Percentiles rank a stretch among this genome's conserved stretches.
These are phyloP conservation scores for Eristalis tenax DNA, from an alignment of 2,888 invertebrate genomes.

Conservation along the genomic window DNA sequence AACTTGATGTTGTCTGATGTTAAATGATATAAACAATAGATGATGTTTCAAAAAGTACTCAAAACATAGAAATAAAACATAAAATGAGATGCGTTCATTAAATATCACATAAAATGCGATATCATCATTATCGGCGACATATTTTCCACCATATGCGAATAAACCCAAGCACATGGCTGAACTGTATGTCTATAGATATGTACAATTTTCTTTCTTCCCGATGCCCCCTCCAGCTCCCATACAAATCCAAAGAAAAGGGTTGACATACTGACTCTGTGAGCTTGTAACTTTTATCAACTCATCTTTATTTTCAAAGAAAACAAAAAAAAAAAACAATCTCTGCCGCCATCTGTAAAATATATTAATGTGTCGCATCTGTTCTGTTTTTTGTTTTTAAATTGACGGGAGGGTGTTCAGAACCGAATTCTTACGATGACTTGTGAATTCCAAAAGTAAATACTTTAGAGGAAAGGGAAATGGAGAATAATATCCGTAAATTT, in stretches of 20 bases:
- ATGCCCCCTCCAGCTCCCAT: background rate
- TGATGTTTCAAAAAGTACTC: background rate
- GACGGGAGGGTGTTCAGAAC: background rate
- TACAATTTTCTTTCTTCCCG: background rate
- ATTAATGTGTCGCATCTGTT: constrained; percentile 33
- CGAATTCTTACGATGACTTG: background rate
- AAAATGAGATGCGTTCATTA: constrained; percentile 1
- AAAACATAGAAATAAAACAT: background rate
- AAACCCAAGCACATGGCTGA: background rate
- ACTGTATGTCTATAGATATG: background rate
- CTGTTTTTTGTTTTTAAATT: constrained; percentile 16
- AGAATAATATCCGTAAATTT: constrained; percentile 13
- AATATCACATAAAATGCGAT: background rate
- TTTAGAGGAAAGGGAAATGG: background rate
- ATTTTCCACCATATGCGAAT: background rate
- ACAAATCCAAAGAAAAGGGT: background rate
- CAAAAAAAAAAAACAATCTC: background rate
- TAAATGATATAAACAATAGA: background rate
- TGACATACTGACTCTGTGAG: background rate
- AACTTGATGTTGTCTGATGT: background rate
- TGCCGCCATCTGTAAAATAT: constrained; percentile 6
- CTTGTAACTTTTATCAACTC: background rate
- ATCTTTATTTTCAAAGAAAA: background rate
- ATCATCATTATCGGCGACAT: background rate
- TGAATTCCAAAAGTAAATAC: constrained; percentile 19